Evolutionary conservation across 2,797 vertebrate genomes (phyloP), one percentile per base, ranked within the genome.

Genomic region (Enteromius paludinosus): DNA sequence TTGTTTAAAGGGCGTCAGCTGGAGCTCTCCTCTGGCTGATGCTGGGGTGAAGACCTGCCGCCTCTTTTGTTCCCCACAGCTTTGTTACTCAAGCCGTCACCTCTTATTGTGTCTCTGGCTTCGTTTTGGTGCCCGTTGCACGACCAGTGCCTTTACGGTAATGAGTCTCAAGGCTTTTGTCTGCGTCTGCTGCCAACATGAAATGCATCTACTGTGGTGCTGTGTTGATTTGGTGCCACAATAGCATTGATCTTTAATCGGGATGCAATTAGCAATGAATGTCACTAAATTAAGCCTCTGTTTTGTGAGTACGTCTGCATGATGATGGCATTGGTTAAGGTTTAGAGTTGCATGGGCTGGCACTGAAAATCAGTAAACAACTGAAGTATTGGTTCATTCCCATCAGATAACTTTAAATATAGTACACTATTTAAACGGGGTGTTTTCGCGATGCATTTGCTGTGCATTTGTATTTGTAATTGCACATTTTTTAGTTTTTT

Each of bases 1-100:
- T 79, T 94, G 93, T 94, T 94, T 92, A 94, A 93, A 93, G 90
- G 87, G 89, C 91, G 92, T 95, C 93, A 95, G 93, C 93, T 94
- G 93, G 92, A 90, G 89, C 89, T 90, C 93, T 92, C 90, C 91
- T 85, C 89, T 87, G 91, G 91, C 87, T 90, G 92, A 93, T 88
- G 87, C 90, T 30, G 71, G 64, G 81, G 65, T 91, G 92, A 94
- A 91, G 91, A 94, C 92, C 91, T 91, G 93, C 92, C 89, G 88
- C 92, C 92, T 92, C 89, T 87, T 93, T 95, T 95, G 94, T 95
- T 85, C 73, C 74, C 81, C 20, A 78, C 78, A 75, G 56, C 52
- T 38, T 85, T 85, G 73, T 79, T 80, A 61, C 61, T 41, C 74
- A 62, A 77, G 73, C 72, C 45, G n/a, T 81, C 59, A 81, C 43